phyloP scores from a whole-genome alignment of 2,797 vertebrate genomes.

The Streptopelia turtur region DNA sequence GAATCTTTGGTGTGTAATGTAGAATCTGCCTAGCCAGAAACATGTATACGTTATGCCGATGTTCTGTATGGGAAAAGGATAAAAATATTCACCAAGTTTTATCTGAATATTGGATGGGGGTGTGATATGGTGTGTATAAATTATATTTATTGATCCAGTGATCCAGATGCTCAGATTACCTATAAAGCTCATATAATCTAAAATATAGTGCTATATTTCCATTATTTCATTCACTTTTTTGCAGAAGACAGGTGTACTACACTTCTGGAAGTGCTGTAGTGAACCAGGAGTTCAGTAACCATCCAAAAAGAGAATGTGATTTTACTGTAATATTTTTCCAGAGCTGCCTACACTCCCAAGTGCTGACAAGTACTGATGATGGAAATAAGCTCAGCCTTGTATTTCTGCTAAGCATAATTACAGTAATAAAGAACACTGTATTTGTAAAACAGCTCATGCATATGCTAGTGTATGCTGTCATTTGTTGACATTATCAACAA shows the following conservation, averaged over 20 bases:
- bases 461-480: background rate
- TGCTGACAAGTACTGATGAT: background rate
- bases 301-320: background rate
- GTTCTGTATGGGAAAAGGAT: background rate
- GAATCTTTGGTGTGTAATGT: background rate
- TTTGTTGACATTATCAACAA: background rate
- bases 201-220: background rate
- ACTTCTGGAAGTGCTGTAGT: background rate
- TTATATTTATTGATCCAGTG: background rate
- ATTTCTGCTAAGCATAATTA: slow-evolving; percentile 5
- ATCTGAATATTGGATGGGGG: background rate
- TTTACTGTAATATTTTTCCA: slow-evolving; percentile 1
- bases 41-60: background rate
- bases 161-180: background rate
- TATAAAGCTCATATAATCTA: background rate
- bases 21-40: background rate
- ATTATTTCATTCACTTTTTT: background rate
- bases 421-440: background rate
- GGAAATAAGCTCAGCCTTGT: slow-evolving; percentile 11
- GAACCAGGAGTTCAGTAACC: background rate
- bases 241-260: background rate
- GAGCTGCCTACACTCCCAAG: background rate
- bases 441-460: slow-evolving; percentile 8
- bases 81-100: background rate
- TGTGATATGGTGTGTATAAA: background rate